Evolutionary conservation across 2,888 invertebrate species (phyloP).

Genomic region (Brachyptera risi): DNA sequence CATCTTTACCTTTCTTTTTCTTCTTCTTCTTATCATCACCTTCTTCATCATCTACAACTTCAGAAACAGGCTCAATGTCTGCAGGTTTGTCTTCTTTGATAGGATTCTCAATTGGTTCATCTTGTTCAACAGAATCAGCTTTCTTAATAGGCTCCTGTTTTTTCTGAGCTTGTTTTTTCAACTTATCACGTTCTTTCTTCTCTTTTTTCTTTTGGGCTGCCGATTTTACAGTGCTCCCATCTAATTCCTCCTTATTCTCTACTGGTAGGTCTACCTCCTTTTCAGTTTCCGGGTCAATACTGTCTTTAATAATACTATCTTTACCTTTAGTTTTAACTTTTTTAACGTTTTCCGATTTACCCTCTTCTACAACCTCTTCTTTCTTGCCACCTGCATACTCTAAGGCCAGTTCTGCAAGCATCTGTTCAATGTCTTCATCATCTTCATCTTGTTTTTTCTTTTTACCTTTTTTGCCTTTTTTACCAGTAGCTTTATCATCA

Average conservation of each 20-base stretch:
- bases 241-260: conserved; percentile 56
- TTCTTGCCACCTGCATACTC: conserved; percentile 68
- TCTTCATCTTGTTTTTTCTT: conserved; percentile 60
- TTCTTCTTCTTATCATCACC: conserved; percentile 37
- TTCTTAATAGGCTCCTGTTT: conserved; percentile 47
- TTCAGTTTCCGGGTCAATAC: conserved; percentile 42
- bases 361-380: conserved; percentile 40
- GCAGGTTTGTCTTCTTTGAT: conserved; percentile 10
- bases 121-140: conserved; percentile 29
- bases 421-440: conserved; percentile 76
- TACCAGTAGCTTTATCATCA: conserved; percentile 21
- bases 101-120: background rate
- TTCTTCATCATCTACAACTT: conserved; percentile 43
- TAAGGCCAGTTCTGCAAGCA: conserved; percentile 75
- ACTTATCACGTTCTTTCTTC: conserved; percentile 76
- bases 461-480: conserved; percentile 43
- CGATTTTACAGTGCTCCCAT: conserved; percentile 63
- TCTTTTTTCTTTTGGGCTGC: conserved; percentile 88
- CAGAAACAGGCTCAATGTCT: background rate
- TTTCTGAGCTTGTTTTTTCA: conserved; percentile 67
- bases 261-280: conserved; percentile 49
- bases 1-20: conserved; percentile 40
- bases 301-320: conserved; percentile 20
- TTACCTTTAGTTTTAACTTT: conserved; percentile 32
- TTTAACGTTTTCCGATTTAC: conserved; percentile 32